Conservation (phyloP, 2,888 invertebrate genomes). For the Eilema caniola region DNA sequence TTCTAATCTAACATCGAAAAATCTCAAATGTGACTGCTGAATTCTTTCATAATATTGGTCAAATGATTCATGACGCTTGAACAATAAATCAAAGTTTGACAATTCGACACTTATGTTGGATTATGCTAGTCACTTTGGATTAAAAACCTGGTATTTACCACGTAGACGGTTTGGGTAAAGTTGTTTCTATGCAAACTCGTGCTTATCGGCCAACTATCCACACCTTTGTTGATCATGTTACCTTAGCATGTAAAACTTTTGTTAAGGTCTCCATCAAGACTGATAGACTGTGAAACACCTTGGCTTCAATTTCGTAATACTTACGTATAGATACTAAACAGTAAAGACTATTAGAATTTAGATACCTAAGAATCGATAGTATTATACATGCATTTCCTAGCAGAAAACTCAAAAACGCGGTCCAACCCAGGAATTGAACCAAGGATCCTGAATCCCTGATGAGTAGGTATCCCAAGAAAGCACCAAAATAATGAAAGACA, state of each 20-base stretch:
- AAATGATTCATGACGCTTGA: constrained; percentile 1
- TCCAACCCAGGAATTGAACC: neutral
- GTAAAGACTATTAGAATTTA: too few species aligned
- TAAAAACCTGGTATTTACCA: neutral
- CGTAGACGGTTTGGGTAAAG: neutral
- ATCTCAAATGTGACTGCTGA: neutral
- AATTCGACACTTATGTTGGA: constrained; percentile 2
- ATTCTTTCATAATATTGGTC: neutral
- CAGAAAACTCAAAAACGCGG: too few species aligned
- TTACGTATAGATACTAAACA: too few species aligned
- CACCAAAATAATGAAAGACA: neutral
- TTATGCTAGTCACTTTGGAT: neutral
- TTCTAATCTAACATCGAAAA: constrained; percentile 4
- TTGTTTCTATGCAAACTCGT: neutral
- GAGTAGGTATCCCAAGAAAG: neutral
- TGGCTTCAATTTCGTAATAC: too few species aligned
- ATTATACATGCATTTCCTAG: too few species aligned
- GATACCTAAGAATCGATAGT: too few species aligned
- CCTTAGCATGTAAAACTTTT: too few species aligned
- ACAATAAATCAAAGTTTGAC: constrained; percentile 1
- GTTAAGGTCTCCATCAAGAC: too few species aligned
- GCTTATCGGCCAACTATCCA: neutral
- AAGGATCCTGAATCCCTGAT: neutral
- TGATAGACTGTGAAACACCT: too few species aligned
- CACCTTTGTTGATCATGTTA: neutral